Percentiles rank a stretch among this genome's conserved stretches.
Conservation (phyloP, 2,113 vertebrate genomes). For the Tupaia tana region DNA sequence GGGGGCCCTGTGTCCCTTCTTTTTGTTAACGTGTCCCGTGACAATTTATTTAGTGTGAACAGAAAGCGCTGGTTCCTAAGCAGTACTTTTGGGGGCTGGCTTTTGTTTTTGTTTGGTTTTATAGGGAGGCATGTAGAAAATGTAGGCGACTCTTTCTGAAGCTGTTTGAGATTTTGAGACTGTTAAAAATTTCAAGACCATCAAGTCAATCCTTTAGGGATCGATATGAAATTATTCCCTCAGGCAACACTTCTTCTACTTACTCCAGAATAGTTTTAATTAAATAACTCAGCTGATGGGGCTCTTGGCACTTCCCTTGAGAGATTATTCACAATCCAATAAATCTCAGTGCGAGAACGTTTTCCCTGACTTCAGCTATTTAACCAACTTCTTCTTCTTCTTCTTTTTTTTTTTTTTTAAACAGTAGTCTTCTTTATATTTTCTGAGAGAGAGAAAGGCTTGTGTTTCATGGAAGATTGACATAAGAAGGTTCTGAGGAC, state of each 20-base stretch:
- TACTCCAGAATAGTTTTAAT: conserved; percentile 64
- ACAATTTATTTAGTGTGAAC: accelerated
- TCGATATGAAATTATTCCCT: background rate
- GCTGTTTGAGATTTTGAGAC: conserved; percentile 38
- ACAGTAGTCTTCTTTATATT: background rate
- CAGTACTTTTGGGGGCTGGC: background rate
- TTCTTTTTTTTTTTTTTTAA: background rate
- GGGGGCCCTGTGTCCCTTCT: background rate
- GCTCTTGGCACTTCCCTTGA: background rate
- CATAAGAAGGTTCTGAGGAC: background rate
- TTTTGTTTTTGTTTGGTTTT: background rate
- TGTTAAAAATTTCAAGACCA: conserved; percentile 48
- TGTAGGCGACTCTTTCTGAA: conserved; percentile 41
- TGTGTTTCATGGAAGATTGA: background rate
- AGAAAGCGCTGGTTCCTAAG: background rate
- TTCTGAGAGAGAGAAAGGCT: background rate
- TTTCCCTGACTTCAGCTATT: conserved; percentile 66
- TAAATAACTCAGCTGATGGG: conserved; percentile 57
- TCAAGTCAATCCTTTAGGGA: conserved; percentile 34
- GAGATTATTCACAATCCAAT: conserved; percentile 64
- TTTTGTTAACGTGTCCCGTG: accelerated
- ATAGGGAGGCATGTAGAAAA: background rate
- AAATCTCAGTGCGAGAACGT: conserved; percentile 47
- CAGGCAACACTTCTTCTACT: background rate
- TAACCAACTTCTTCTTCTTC: background rate